Evolutionary conservation across 2,888 invertebrate species (phyloP).

Genomic region (Arctia plantaginis): DNA sequence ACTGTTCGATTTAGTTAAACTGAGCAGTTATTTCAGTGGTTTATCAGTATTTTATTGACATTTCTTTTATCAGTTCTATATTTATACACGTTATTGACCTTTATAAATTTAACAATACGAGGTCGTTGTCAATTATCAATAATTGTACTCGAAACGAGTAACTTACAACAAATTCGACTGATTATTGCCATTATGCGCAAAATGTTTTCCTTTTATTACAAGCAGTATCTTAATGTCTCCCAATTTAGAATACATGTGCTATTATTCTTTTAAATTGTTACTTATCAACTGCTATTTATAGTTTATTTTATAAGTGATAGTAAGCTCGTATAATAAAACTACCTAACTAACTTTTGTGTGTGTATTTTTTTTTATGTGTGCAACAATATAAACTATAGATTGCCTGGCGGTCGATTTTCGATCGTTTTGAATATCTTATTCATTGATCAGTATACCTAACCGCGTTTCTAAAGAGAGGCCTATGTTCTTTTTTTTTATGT

Average conservation of each 20-base stretch:
- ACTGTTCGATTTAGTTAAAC: neutral
- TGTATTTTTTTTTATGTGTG: too few relatives aligned
- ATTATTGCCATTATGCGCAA: neutral
- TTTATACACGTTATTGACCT: neutral
- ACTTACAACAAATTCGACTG: neutral
- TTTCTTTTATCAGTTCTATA: neutral
- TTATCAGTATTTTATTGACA: neutral
- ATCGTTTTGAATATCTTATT: neutral
- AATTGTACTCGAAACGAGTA: neutral
- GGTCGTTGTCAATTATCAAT: neutral
- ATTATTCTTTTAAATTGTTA: neutral
- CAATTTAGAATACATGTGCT: neutral
- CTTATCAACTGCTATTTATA: neutral
- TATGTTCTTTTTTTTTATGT: too few relatives aligned
- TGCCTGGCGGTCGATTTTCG: too few relatives aligned
- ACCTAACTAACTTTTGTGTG: too few relatives aligned
- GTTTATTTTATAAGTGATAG: too few relatives aligned
- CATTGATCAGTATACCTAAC: neutral
- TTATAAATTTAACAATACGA: neutral
- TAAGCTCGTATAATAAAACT: neutral
- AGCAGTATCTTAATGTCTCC: neutral
- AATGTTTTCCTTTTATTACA: neutral
- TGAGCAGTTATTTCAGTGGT: neutral
- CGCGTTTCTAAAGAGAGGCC: too few relatives aligned
- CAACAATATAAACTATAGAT: neutral